Evolutionary conservation across 2,888 invertebrate species (phyloP), one percentile per base, ranked within the genome.

Genomic region (Uropetala carovei): DNA sequence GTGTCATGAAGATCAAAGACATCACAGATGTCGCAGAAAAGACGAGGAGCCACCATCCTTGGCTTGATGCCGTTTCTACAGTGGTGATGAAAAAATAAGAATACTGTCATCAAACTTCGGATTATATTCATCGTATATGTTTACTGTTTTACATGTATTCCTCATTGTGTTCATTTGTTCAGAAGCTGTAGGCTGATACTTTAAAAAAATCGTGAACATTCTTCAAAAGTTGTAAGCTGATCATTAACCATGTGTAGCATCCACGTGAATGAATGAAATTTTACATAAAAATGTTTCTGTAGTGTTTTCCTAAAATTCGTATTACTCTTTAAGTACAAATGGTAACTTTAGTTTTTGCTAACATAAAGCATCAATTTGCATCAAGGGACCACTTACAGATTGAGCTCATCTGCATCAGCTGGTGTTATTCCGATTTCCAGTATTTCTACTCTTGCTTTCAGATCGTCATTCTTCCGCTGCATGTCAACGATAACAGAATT

Each of bases 1-100:
- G 99, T 99, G 95, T 99, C 99, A 95, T 99, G 99, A 92, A 97
- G 96, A 95, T 99, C 99, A 95, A 99, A 99, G 95, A 97, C 96
- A 95, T 99, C 99, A 95, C 99, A 99, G 94, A 99, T 99, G 96
- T 99, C 99, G 96, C 99, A 99, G 96, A 98, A 99, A 94, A 98
- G 95, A 56, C 99, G 97, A 82, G 98, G 98, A 4, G 98, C 96
- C 30, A 96, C 94, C 93, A 94, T 94, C 93, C 95, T 94, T 92
- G 95, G 95, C 18, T 95, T 94, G 92, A 95, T 94, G 18, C 94
- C 94, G 92, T 93, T 94, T 91, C 94, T 95, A 92, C 16, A 92
- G 93, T 43, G 43, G 43, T 43, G 5, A 43, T 43, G 43, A 43
- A 43, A 43, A 43, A 43, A 1, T 3, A 43, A 43, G 43, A 43